Base-by-base conservation (phyloP, 2,888 invertebrate species). In the Dioctria linearis region DNA sequence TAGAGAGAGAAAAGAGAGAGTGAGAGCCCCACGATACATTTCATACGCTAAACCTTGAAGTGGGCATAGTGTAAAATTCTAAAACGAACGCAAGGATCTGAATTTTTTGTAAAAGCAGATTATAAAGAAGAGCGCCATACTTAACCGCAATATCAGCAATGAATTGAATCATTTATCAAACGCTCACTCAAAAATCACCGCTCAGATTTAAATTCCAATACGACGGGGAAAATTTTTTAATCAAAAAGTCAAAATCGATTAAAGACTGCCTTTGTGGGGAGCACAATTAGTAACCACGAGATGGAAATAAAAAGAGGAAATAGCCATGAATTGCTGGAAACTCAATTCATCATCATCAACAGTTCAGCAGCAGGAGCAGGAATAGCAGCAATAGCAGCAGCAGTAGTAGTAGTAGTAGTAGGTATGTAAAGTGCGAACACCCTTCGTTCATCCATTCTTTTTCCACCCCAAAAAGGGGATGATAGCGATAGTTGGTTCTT, bases 341-440 rank as follows among this genome's bases (percentile, higher is more conserved):
- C 79, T 82, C 80, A 80, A 80, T 82, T 80, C 82, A 82, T 82
- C 79, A 81, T 81, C 79, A 79, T 81, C 81, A 81, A 66, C 67
- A 67, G 54, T 66, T 65, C 65, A 66, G 66, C 42, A 78, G 65
- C 66, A 66, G 42, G 25, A 25, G 25, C 25, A 25, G 25, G 25
- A 25, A 25, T 25, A 25, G 25, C 25, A 25, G 25, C 2, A 25
- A 25, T 2, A 25, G 25, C 25, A 25, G 25, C 25, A 25, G 25
- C 2, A 25, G 25, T 25, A 25, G 25, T n/a, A n/a, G n/a, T n/a
- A n/a, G n/a, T n/a, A n/a, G 25, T 25, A 25, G 25, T 25, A 25
- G 25, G 25, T 25, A 25, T 25, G 25, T 25, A 25, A 25, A 25
- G 25, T 25, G 25, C 25, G 25, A 25, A 25, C 25, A 25, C 25